Conservation (phyloP, 2,888 invertebrate species). For the Dexiosoma caninum region DNA sequence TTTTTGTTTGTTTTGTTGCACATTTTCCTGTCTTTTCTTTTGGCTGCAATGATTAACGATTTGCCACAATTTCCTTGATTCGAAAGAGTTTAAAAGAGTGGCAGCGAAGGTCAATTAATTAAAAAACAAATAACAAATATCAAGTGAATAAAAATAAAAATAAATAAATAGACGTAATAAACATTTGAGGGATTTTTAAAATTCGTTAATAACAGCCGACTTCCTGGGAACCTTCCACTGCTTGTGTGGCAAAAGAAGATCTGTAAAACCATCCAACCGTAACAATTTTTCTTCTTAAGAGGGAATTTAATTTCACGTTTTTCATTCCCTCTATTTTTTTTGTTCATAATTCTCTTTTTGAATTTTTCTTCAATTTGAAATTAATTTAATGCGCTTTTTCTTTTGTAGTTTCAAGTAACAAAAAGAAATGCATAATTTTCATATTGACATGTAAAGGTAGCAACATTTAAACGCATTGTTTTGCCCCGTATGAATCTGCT, state of each 20-base stretch:
- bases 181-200: background rate
- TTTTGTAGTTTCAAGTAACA: background rate
- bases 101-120: too few species aligned
- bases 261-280: conserved; percentile 21
- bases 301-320: background rate
- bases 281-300: conserved; percentile 4
- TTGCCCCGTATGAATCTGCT: too few species aligned
- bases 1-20: too few species aligned
- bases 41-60: background rate
- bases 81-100: too few species aligned
- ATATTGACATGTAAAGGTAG: conserved; percentile 13
- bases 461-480: background rate
- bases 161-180: background rate
- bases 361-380: background rate
- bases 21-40: background rate
- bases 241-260: background rate
- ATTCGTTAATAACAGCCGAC: background rate
- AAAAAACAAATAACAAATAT: too few species aligned
- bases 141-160: background rate
- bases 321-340: background rate
- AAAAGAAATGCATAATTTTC: conserved; percentile 3
- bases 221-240: background rate
- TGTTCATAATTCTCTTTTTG: background rate
- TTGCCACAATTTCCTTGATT: conserved; percentile 18
- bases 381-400: conserved; percentile 3